A percentile compares a stretch with the other conserved stretches of the same genome.
phyloP scores from a whole-genome alignment of 2,888 invertebrate species.

The Perizoma flavofasciatum region DNA sequence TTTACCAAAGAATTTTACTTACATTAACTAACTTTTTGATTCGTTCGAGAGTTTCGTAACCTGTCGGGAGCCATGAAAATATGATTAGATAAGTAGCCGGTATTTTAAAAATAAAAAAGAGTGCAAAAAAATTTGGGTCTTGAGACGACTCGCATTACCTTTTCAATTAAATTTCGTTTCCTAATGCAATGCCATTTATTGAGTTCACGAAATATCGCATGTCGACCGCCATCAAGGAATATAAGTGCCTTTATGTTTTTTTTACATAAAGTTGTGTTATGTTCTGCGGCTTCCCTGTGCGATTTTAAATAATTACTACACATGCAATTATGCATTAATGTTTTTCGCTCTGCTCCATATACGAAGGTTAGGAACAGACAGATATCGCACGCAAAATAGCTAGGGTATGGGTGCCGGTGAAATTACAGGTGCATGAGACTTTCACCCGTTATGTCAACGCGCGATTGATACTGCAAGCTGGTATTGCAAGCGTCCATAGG shows the following conservation, averaged over 20 bases:
- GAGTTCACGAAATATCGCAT: slow-evolving; percentile 15
- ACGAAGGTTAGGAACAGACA: neutral
- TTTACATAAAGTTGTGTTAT: neutral
- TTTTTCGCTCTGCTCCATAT: slow-evolving; percentile 1
- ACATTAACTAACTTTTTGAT: neutral
- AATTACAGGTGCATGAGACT: too few relatives aligned
- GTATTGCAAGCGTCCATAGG: too few relatives aligned
- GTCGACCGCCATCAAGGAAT: slow-evolving; percentile 15
- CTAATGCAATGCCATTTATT: slow-evolving; percentile 1
- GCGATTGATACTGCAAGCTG: too few relatives aligned
- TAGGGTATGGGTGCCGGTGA: too few relatives aligned
- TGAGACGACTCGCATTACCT: too few relatives aligned
- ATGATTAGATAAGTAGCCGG: too few relatives aligned
- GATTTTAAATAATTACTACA: slow-evolving; percentile 9
- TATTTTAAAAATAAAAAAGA: too few relatives aligned
- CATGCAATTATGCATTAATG: slow-evolving; percentile 4
- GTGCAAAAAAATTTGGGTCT: too few relatives aligned
- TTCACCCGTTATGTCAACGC: too few relatives aligned
- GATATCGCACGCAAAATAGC: neutral
- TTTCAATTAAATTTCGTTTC: too few relatives aligned
- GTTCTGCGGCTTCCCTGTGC: slow-evolving; percentile 7
- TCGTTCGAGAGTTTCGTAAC: too few relatives aligned
- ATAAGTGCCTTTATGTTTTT: slow-evolving; percentile 7
- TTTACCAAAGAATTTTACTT: slow-evolving; percentile 11
- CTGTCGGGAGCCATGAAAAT: too few relatives aligned